Conservation (phyloP, 2,113 vertebrate species). For the Cololabis saira region DNA sequence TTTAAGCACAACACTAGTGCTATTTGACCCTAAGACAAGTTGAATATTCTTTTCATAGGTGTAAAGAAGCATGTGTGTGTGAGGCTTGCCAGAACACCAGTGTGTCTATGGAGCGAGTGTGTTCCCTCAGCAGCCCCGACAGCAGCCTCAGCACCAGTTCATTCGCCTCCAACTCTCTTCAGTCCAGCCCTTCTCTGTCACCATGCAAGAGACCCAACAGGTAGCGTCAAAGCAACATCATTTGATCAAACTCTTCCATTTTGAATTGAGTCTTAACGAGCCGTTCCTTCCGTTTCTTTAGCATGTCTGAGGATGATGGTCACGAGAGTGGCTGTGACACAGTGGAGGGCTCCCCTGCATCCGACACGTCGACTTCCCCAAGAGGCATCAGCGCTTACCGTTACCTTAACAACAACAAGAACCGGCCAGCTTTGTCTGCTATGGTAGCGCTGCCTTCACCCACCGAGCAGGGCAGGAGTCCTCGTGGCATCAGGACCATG, state of each 20-base stretch:
- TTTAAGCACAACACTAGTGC: too few species aligned
- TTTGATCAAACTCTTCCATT: not conserved
- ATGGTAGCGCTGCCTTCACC: constrained; percentile 52
- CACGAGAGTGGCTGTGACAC: constrained; percentile 95
- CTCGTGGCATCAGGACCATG: constrained; percentile 87
- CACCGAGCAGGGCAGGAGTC: constrained; percentile 78
- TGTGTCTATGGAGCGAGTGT: constrained; percentile 92
- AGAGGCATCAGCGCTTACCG: constrained; percentile 84
- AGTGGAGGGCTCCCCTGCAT: constrained; percentile 91
- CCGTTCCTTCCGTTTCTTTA: constrained; percentile 49
- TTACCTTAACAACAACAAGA: constrained; percentile 85
- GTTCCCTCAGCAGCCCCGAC: constrained; percentile 95
- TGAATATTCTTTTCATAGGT: constrained; percentile 71
- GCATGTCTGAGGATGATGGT: constrained; percentile 94
- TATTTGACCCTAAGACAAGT: not conserved
- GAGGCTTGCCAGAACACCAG: constrained; percentile 93
- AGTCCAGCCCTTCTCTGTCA: constrained; percentile 91
- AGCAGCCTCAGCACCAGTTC: constrained; percentile 97
- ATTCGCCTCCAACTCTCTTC: constrained; percentile 84
- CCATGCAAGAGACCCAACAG: constrained; percentile 93
- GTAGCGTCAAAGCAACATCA: constrained; percentile 34
- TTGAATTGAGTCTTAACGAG: not conserved
- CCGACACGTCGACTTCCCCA: constrained; percentile 88
- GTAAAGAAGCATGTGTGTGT: constrained; percentile 90
- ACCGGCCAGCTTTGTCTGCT: constrained; percentile 57